Conservation (phyloP, 1,140 invertebrate genomes). For the Drosophila persimilis region DNA sequence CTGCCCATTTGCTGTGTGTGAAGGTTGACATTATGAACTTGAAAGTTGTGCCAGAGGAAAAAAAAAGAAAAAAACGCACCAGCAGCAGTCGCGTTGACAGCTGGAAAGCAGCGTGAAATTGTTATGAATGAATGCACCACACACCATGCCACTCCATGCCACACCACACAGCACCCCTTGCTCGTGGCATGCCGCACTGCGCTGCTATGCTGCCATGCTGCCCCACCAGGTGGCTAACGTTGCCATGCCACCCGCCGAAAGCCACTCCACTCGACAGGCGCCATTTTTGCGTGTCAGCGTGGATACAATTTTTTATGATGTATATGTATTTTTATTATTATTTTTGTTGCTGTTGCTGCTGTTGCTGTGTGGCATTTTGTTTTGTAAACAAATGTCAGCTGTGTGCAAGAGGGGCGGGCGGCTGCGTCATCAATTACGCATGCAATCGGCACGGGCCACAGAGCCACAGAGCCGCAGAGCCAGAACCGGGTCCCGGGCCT, state of each 20-base stretch:
- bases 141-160: too few species aligned
- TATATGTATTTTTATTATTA: slow-evolving; percentile 5
- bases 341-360: not conserved
- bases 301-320: too few species aligned
- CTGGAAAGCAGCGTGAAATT: slow-evolving; percentile 38
- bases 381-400: slow-evolving; percentile 74
- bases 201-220: not conserved
- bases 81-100: not conserved
- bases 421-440: slow-evolving; percentile 73
- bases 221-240: slow-evolving; percentile 44
- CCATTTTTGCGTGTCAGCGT: slow-evolving; percentile 53
- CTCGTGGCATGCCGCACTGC: slow-evolving; percentile 1
- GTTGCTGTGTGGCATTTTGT: slow-evolving; percentile 23
- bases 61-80: slow-evolving; percentile 3
- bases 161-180: slow-evolving; percentile 2
- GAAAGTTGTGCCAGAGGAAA: slow-evolving; percentile 70
- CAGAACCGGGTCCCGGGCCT: slow-evolving; percentile 3
- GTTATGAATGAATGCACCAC: slow-evolving; percentile 76
- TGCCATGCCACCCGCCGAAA: slow-evolving; percentile 49
- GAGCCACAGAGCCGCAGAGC: slow-evolving; percentile 19
- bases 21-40: slow-evolving; percentile 82
- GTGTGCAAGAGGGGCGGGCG: slow-evolving; percentile 34
- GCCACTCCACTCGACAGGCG: slow-evolving; percentile 20
- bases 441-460: slow-evolving; percentile 55
- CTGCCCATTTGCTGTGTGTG: slow-evolving; percentile 33